phyloP scores from a whole-genome alignment of 2,888 invertebrate species.

The Panopea generosa region DNA sequence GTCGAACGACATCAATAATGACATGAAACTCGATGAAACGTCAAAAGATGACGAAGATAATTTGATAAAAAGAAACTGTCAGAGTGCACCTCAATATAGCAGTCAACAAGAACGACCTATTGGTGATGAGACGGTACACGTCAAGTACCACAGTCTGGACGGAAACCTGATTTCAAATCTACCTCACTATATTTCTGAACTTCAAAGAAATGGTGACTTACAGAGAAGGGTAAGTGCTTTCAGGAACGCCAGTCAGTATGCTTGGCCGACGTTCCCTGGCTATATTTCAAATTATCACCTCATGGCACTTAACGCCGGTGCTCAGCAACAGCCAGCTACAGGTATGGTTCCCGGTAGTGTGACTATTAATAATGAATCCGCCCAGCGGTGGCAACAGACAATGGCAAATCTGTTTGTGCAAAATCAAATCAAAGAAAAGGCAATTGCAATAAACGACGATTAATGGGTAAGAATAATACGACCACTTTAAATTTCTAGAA shows the following conservation, averaged over 20 bases:
- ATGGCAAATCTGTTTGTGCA: slow-evolving; percentile 26
- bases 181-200: slow-evolving; percentile 16
- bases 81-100: background rate
- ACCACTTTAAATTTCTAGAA: too few relatives aligned
- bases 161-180: background rate
- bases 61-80: background rate
- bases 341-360: slow-evolving; percentile 9
- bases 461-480: too few relatives aligned
- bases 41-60: background rate
- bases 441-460: background rate
- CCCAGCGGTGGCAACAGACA: slow-evolving; percentile 48
- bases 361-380: slow-evolving; percentile 31
- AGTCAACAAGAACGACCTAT: background rate
- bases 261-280: slow-evolving; percentile 49
- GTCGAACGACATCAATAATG: background rate
- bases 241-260: slow-evolving; percentile 40
- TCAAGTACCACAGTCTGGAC: background rate
- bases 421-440: slow-evolving; percentile 16
- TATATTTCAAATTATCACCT: slow-evolving; percentile 58
- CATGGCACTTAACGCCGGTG: slow-evolving; percentile 39
- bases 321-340: slow-evolving; percentile 12
- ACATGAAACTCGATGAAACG: background rate
- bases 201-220: slow-evolving; percentile 21
- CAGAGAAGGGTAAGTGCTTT: slow-evolving; percentile 55
- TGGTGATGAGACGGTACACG: background rate